Evolutionary conservation across 2,888 invertebrate genomes (phyloP), one percentile per base, ranked within the genome.

Genomic region (Andrena minutula): DNA sequence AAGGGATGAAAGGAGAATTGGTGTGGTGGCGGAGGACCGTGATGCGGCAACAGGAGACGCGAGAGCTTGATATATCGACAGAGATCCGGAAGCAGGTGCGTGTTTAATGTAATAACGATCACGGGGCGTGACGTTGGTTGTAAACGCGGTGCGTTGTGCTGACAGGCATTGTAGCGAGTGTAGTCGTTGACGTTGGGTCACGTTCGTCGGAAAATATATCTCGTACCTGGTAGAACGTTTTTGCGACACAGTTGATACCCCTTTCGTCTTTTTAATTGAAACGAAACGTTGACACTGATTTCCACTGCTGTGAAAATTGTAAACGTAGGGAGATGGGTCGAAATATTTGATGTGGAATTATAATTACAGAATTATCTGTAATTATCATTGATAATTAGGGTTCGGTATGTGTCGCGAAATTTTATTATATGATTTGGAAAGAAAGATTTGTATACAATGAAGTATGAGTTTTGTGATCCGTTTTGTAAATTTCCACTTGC

Each of bases 181-280:
- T 65, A 70, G 32, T 70, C 56, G 63, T 81, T 68, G 69, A 70
- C 64, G 66, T 71, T 68, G 63, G 82, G 78, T 70, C 71, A 64
- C 61, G 74, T 82, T 79, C 84, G 84, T 85, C 86, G 88, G 87
- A 86, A 89, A 87, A 88, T 88, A 89, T 83, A 85, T 88, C 83
- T 84, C 82, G 83, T 71, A 73, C 77, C 84, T 84, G 78, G 64
- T 78, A 63, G 69, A 86, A 79, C 32, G 51, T 78, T 66, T 41
- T 61, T 71, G 58, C 51, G 23, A 75, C 70, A 49, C 53, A 69
- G 41, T 69, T 35, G 41, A 47, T 23, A 49, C 28, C 61, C 71
- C 58, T 51, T 70, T 66, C 10, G 12, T n/a, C 20, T 23, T 12
- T 23, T 51, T 20, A 56, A 12, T 51, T 5, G 23, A 30, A 53